Percentiles rank a stretch among this genome's conserved stretches.
These are phyloP conservation scores for Phorcus lineatus DNA, from an alignment of 2,888 invertebrate genomes.

Conservation along the genomic window DNA sequence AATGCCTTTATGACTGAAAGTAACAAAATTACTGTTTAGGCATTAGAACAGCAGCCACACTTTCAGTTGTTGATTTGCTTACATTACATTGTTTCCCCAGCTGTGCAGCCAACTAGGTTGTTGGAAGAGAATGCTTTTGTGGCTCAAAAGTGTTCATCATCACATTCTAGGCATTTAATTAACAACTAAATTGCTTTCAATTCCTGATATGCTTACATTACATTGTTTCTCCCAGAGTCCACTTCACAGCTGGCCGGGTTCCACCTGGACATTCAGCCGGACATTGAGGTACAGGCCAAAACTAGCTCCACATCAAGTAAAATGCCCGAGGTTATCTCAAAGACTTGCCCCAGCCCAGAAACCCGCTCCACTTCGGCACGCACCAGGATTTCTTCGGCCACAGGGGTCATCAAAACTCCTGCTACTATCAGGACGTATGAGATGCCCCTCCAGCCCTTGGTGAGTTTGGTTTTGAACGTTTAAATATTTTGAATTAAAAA, in stretches of 20 bases:
- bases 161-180: too few relatives aligned
- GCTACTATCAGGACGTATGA: slow-evolving; percentile 69
- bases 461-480: slow-evolving; percentile 35
- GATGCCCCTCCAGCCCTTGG: slow-evolving; percentile 71
- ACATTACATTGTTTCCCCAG: too few relatives aligned
- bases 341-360: slow-evolving; percentile 50
- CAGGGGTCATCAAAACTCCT: slow-evolving; percentile 55
- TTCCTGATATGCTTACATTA: too few relatives aligned
- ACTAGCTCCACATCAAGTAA: slow-evolving; percentile 42
- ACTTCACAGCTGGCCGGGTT: slow-evolving; percentile 52
- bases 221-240: slow-evolving; percentile 25
- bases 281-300: slow-evolving; percentile 39
- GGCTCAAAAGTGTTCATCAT: too few relatives aligned
- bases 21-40: too few relatives aligned
- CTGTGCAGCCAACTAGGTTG: too few relatives aligned
- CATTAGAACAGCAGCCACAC: too few relatives aligned
- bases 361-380: slow-evolving; percentile 57
- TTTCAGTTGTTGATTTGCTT: too few relatives aligned
- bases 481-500: background rate
- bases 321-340: slow-evolving; percentile 58
- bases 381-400: slow-evolving; percentile 45
- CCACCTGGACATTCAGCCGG: slow-evolving; percentile 55
- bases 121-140: too few relatives aligned
- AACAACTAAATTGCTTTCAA: too few relatives aligned
- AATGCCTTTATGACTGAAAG: too few relatives aligned